Evolutionary conservation across 2,113 vertebrate genomes (phyloP).

Genomic region (Rhombomys opimus): DNA sequence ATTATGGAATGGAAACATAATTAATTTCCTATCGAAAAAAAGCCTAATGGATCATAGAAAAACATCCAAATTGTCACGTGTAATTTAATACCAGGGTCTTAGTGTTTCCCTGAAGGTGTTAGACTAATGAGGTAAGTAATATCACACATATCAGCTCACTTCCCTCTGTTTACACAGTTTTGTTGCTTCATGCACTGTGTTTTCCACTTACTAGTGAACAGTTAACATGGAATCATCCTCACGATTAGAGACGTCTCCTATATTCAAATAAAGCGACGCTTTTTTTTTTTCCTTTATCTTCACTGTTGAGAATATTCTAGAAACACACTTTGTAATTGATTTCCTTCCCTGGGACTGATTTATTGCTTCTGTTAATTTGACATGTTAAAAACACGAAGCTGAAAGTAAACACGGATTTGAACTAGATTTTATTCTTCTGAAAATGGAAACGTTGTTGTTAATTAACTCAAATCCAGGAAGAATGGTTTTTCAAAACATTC

Average conservation of each 20-base stretch:
- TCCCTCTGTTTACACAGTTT: slow-evolving; percentile 21
- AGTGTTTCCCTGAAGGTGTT: slow-evolving; percentile 47
- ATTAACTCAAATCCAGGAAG: background rate
- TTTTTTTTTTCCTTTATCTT: slow-evolving; percentile 56
- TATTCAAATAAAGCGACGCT: background rate
- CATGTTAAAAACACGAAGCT: slow-evolving; percentile 13
- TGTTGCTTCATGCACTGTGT: background rate
- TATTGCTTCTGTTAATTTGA: slow-evolving; percentile 45
- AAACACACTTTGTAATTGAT: slow-evolving; percentile 35
- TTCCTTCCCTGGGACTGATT: slow-evolving; percentile 39
- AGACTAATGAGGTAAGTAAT: slow-evolving; percentile 66
- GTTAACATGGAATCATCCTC: slow-evolving; percentile 28
- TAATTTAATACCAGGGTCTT: slow-evolving; percentile 41
- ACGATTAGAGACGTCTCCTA: slow-evolving; percentile 1
- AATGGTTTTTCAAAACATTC: slow-evolving; percentile 1
- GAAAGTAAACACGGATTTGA: slow-evolving; percentile 43
- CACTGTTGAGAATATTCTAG: slow-evolving; percentile 6
- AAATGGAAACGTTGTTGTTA: background rate
- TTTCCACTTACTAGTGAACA: slow-evolving; percentile 41
- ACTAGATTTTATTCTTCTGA: slow-evolving; percentile 25
- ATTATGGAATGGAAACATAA: slow-evolving; percentile 69
- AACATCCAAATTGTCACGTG: slow-evolving; percentile 44
- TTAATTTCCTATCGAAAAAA: slow-evolving; percentile 67
- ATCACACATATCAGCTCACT: slow-evolving; percentile 37
- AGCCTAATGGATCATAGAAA: slow-evolving; percentile 68